A percentile compares a stretch with the other conserved stretches of the same genome.
These are phyloP conservation scores for Bubo bubo DNA, from an alignment of 2,113 vertebrate species.

Conservation along the genomic window DNA sequence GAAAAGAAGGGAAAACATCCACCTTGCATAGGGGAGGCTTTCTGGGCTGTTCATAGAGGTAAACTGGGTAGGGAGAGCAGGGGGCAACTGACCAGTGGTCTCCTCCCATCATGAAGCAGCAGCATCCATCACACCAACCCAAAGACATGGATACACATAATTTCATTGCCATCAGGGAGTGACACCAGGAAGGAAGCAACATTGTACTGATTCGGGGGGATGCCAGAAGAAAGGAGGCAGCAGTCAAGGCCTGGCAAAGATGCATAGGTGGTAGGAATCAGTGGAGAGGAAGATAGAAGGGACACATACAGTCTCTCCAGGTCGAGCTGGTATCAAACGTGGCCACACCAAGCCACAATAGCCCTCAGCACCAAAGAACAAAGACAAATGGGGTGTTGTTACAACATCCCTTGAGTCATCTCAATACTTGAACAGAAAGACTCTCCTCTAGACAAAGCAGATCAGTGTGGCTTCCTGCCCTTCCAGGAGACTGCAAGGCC, in stretches of 20 bases:
- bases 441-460: not conserved
- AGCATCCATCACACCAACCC: not conserved
- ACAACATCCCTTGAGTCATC: not conserved
- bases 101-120: not conserved
- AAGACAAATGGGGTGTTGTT: not conserved
- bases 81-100: not conserved
- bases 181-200: not conserved
- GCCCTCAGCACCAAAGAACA: not conserved
- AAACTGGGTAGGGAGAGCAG: not conserved
- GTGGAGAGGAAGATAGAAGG: not conserved
- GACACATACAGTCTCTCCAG: rapidly evolving
- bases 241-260: not conserved
- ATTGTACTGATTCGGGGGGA: not conserved
- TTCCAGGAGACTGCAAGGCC: not conserved
- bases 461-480: not conserved
- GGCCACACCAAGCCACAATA: not conserved
- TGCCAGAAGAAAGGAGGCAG: not conserved
- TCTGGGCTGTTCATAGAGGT: not conserved
- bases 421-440: not conserved
- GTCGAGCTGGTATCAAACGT: not conserved
- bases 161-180: not conserved
- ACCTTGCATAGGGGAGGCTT: not conserved
- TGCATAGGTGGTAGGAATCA: not conserved
- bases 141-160: not conserved
- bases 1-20: not conserved